Evolutionary conservation across 2,888 invertebrate genomes (phyloP).

Genomic region (Drosophila pegasa): DNA sequence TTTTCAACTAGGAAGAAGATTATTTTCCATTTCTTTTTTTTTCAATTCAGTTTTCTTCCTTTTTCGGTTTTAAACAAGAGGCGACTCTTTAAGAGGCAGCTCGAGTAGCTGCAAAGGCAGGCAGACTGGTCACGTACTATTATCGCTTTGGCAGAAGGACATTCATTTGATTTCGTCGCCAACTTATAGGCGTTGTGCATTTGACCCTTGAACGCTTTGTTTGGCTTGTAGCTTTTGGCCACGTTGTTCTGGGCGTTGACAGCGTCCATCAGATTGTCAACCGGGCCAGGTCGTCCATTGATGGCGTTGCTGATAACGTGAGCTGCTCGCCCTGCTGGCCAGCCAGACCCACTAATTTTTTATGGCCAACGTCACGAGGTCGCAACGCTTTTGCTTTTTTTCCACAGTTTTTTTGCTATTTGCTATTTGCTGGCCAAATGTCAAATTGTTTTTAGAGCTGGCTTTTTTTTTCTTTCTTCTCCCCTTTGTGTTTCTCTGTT

Average conservation of each 20-base stretch:
- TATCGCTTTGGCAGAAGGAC: conserved; percentile 63
- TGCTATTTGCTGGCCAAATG: conserved; percentile 71
- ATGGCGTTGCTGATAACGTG: conserved; percentile 75
- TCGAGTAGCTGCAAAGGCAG: background rate
- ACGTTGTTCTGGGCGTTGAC: conserved; percentile 62
- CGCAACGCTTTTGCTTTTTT: conserved; percentile 26
- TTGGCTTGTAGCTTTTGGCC: conserved; percentile 8
- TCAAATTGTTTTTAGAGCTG: conserved; percentile 78
- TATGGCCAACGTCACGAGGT: conserved; percentile 62
- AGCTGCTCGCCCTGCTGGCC: conserved; percentile 45
- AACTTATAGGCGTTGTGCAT: conserved; percentile 68
- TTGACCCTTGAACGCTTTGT: conserved; percentile 42
- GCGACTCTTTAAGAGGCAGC: conserved; percentile 45
- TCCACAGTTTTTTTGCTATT: conserved; percentile 15
- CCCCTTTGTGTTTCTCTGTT: conserved; percentile 43
- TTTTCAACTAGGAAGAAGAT: conserved; percentile 30
- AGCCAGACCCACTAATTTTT: conserved; percentile 78
- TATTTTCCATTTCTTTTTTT: background rate
- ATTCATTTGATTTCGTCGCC: conserved; percentile 73
- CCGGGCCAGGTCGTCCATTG: conserved; percentile 52
- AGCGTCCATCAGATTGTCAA: conserved; percentile 64
- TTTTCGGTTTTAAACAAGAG: conserved; percentile 33
- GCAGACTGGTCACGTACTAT: conserved; percentile 76
- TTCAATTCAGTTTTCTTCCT: background rate
- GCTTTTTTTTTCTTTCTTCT: background rate